Conservation (phyloP, 2,888 invertebrate species). For the Coleophora deauratella region DNA sequence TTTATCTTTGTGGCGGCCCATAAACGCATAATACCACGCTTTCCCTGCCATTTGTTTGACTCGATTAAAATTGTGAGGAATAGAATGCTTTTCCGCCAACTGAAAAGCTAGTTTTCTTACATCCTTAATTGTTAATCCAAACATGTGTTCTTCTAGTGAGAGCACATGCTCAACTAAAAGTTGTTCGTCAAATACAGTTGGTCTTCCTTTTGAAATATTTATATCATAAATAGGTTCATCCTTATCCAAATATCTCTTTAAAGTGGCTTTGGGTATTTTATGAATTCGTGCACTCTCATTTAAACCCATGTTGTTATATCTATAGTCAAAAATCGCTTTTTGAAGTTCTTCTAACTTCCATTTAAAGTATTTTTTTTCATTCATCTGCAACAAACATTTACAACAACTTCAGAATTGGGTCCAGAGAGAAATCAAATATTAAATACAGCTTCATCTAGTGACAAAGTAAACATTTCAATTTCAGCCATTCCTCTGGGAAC, state of each 20-base stretch:
- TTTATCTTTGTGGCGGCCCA: conserved; percentile 3
- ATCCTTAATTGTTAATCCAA: conserved; percentile 10
- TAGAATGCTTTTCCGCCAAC: conserved; percentile 11
- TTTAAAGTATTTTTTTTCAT: conserved; percentile 9
- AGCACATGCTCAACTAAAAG: conserved; percentile 5
- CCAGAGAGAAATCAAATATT: too few relatives aligned
- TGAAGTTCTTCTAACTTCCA: conserved; percentile 7
- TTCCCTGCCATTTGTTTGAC: conserved; percentile 10
- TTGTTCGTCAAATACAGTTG: conserved; percentile 5
- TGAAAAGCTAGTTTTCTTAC: conserved; percentile 11
- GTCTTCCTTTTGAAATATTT: conserved; percentile 8
- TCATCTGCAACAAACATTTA: neutral
- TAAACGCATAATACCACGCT: conserved; percentile 9
- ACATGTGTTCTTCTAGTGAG: conserved; percentile 1
- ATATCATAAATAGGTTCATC: conserved; percentile 3
- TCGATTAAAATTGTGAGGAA: conserved; percentile 9
- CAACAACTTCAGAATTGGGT: too few relatives aligned
- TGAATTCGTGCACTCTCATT: conserved; percentile 4
- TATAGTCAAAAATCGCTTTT: conserved; percentile 1
- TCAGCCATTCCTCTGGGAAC: too few relatives aligned
- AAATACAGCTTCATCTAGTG: too few relatives aligned
- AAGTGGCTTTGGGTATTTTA: conserved; percentile 6
- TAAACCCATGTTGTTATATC: conserved; percentile 3
- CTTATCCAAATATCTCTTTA: conserved; percentile 1
- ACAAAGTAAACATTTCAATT: too few relatives aligned